Conservation (phyloP, 2,113 vertebrate species). For the Siniperca chuatsi region DNA sequence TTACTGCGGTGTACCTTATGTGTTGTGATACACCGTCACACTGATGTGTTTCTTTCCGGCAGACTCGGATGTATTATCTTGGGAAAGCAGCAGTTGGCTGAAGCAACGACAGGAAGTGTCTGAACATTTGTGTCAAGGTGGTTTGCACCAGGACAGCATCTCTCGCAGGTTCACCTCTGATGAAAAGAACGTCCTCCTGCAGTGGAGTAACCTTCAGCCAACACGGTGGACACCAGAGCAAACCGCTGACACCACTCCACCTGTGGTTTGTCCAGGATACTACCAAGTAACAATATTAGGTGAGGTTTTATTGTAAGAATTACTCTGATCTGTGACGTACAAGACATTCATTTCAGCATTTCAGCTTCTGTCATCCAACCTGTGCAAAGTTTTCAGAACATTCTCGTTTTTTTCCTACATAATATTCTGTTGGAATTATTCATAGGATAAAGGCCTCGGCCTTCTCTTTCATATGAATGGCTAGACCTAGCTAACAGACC, state of each 20-base stretch:
- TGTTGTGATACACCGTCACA: neutral
- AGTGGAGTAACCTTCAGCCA: conserved; percentile 87
- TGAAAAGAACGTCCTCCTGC: conserved; percentile 83
- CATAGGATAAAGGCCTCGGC: neutral
- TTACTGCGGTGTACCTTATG: neutral
- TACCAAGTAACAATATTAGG: conserved; percentile 90
- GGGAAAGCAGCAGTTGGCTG: conserved; percentile 89
- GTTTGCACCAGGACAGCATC: conserved; percentile 87
- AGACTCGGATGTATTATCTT: conserved; percentile 63
- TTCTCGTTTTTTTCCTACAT: neutral
- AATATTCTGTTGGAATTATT: neutral
- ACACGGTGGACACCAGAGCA: conserved; percentile 80
- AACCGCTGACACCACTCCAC: conserved; percentile 61
- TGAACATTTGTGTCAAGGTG: conserved; percentile 81
- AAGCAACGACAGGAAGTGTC: conserved; percentile 80
- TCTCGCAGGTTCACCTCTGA: conserved; percentile 84
- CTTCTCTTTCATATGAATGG: neutral
- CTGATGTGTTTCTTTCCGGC: conserved; percentile 5
- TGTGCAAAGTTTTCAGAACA: neutral
- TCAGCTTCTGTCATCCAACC: neutral
- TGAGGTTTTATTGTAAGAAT: conserved; percentile 67
- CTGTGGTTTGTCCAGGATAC: conserved; percentile 81
- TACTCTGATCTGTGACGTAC: conserved; percentile 1
- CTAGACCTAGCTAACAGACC: neutral
- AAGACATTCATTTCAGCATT: neutral